Conservation (phyloP, 2,888 invertebrate genomes). For the Folsomia candida region DNA sequence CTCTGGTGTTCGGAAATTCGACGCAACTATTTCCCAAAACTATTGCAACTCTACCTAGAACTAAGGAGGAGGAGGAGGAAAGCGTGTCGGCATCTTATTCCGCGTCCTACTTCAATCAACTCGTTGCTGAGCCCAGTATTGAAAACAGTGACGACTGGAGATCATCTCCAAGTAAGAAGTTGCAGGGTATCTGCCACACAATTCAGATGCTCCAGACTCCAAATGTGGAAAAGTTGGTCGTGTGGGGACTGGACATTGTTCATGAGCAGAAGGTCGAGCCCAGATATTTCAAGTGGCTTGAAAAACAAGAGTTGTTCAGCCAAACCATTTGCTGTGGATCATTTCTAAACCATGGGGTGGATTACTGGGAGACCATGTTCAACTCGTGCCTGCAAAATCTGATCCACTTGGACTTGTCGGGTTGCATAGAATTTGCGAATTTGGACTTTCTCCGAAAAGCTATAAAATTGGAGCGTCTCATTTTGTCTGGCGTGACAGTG, state of each 20-base stretch:
- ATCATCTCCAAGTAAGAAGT: too few relatives aligned
- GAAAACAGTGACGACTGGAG: too few relatives aligned
- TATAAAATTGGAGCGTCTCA: background rate
- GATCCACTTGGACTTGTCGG: constrained; percentile 25
- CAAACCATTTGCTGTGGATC: background rate
- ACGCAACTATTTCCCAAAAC: constrained; percentile 15
- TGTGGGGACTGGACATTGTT: constrained; percentile 22
- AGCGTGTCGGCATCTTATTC: too few relatives aligned
- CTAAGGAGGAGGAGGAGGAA: too few relatives aligned
- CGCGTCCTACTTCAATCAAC: too few relatives aligned
- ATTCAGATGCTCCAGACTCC: too few relatives aligned
- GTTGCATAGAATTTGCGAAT: constrained; percentile 23
- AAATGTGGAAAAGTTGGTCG: constrained; percentile 17
- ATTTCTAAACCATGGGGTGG: constrained; percentile 1
- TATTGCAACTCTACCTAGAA: too few relatives aligned
- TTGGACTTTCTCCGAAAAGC: constrained; percentile 22
- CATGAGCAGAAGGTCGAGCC: constrained; percentile 15
- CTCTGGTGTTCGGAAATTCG: constrained; percentile 18
- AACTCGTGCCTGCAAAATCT: constrained; percentile 17
- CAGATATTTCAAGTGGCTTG: background rate
- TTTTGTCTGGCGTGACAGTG: constrained; percentile 24
- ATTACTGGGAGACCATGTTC: constrained; percentile 31
- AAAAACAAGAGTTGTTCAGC: background rate
- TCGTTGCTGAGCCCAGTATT: too few relatives aligned
- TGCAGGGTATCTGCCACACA: too few relatives aligned